phyloP scores from a whole-genome alignment of 2,113 vertebrate species.

The Rhombomys opimus region DNA sequence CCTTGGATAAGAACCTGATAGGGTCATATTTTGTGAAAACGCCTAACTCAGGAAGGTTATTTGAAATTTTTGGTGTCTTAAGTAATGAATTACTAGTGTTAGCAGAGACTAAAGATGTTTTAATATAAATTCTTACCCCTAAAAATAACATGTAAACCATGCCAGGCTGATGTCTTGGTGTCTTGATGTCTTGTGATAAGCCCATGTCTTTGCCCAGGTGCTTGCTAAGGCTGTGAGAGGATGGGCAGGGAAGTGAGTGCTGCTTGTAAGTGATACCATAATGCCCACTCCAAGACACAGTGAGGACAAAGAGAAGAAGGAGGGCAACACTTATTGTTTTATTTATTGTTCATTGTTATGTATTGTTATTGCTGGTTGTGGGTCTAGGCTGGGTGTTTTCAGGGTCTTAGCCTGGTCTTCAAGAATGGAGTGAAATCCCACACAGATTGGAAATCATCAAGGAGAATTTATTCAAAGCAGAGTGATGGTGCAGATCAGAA shows the following conservation, averaged over 20 bases:
- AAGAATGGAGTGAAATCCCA: too few species aligned
- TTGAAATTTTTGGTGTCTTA: constrained; percentile 7
- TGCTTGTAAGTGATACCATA: background rate
- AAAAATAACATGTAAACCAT: background rate
- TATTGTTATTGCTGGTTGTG: background rate
- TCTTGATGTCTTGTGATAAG: too few species aligned
- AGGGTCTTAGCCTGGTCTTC: background rate
- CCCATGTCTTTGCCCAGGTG: background rate
- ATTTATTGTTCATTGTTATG: background rate
- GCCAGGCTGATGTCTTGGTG: background rate
- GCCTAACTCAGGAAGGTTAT: constrained; percentile 42
- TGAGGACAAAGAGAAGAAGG: background rate
- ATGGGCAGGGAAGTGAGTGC: too few species aligned
- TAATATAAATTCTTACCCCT: background rate
- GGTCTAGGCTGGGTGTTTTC: background rate
- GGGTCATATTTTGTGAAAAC: constrained; percentile 37
- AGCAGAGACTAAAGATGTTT: background rate
- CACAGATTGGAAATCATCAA: too few species aligned
- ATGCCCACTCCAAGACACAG: background rate
- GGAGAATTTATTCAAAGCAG: background rate
- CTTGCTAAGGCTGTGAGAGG: accelerated
- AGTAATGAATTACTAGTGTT: constrained; percentile 18
- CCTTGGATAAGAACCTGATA: constrained; percentile 39
- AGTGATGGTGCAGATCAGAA: too few species aligned
- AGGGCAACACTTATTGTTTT: too few species aligned